Base-by-base conservation (phyloP, 2,888 invertebrate genomes). In the Scotopteryx bipunctaria region DNA sequence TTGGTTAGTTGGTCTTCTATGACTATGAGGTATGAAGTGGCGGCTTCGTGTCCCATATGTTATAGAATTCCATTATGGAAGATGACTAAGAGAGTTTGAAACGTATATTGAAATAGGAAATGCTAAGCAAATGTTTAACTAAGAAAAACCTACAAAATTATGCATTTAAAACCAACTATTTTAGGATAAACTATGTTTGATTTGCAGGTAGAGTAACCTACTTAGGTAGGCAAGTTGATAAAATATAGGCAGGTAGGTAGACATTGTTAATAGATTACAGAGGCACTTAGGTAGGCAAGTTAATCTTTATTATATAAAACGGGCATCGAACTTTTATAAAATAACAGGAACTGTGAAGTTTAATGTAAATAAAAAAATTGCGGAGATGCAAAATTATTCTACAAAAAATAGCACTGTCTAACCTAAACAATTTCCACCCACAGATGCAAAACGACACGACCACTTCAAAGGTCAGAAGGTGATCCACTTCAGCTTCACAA, bases 401-500 rank as follows among this genome's bases (percentile, higher is more conserved):
- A 4, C 3, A 27, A 27, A 4, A 11, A 11, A 11, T 11, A 27
- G 11, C 1, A n/a, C 9, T 5, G 17, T 15, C 11, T 36, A 11
- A 48, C 14, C 2, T 15, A 40, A 45, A 9, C 4, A 17, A 16
- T 40, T 32, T 43, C 32, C 11, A 8, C 47, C 61, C 45, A 47
- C 92, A 95, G 95, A 94, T 81, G 92, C 92, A 41, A 91, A 92
- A 73, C 85, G 94, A 61, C 92, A 94, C 79, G 94, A 93, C 69
- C 91, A 92, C 67, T 92, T 93, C 83, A 92, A 93, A 64, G 93
- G 92, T 45, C 89, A 93, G 60, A 93, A 94, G 72, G 92, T 94
- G 57, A 91, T 95, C 61, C 93, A 93, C 84, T 95, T 95, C 85
- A 92, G 92, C 61, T 94, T 95, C 77, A 92, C 94, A 38, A 93